Evolutionary conservation across 2,113 vertebrate species (phyloP).

Genomic region (Silurus asotus): DNA sequence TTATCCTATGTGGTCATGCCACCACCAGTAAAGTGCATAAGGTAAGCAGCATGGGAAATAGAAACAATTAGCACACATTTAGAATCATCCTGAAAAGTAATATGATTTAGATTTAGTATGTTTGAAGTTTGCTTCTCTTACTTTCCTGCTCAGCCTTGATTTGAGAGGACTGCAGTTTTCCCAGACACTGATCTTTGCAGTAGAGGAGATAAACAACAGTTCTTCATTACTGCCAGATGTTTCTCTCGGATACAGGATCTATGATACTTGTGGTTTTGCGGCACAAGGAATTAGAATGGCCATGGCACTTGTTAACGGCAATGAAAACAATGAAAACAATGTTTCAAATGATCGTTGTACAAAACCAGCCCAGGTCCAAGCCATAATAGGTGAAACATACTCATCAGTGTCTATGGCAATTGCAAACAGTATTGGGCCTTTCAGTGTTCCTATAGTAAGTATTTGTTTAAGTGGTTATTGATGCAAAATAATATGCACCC

Average conservation of each 20-base stretch:
- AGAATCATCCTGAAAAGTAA: not conserved
- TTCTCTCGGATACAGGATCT: slow-evolving; percentile 57
- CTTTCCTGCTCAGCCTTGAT: slow-evolving; percentile 45
- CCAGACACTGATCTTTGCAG: slow-evolving; percentile 58
- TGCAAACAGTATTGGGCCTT: slow-evolving; percentile 38
- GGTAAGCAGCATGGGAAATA: slow-evolving; percentile 19
- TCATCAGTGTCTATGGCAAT: slow-evolving; percentile 53
- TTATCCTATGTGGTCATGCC: slow-evolving; percentile 24
- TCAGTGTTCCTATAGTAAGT: slow-evolving; percentile 50
- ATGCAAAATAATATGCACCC: too few relatives aligned
- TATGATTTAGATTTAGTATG: not conserved
- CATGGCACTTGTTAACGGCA: slow-evolving; percentile 56
- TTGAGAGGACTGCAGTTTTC: slow-evolving; percentile 53
- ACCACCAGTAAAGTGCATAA: slow-evolving; percentile 21
- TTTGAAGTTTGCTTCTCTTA: not conserved
- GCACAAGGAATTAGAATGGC: slow-evolving; percentile 44
- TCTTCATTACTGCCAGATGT: slow-evolving; percentile 52
- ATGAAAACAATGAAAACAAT: slow-evolving; percentile 13
- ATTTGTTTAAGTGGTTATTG: not conserved
- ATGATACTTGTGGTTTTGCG: slow-evolving; percentile 53
- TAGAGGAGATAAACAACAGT: slow-evolving; percentile 61
- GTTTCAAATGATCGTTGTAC: slow-evolving; percentile 38
- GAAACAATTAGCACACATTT: not conserved
- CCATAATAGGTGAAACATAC: slow-evolving; percentile 54
- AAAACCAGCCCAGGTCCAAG: slow-evolving; percentile 48